These are phyloP conservation scores for Lycaon pictus DNA, from an alignment of 2,113 vertebrate genomes.

Conservation along the genomic window DNA sequence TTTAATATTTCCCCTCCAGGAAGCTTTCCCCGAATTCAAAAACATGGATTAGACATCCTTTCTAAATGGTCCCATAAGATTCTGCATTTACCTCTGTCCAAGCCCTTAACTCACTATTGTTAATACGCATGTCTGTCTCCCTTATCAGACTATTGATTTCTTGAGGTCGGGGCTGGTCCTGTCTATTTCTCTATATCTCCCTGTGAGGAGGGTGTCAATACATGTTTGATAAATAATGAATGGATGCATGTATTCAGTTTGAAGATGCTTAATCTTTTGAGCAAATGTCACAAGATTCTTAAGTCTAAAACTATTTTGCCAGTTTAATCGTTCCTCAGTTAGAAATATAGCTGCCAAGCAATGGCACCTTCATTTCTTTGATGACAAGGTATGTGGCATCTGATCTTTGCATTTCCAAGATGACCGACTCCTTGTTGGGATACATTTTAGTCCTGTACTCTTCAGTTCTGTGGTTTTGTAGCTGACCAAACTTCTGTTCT, in stretches of 20 bases:
- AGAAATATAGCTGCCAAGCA: not conserved
- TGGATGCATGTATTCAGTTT: not conserved
- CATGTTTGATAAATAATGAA: constrained; percentile 2
- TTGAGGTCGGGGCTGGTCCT: not conserved
- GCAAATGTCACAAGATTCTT: not conserved
- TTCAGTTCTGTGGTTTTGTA: not conserved
- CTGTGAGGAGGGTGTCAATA: not conserved
- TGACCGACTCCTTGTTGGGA: fast-evolving
- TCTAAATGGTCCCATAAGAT: not conserved
- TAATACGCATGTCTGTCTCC: not conserved
- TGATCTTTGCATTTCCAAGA: not conserved
- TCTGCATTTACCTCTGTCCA: not conserved
- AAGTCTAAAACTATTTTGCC: not conserved
- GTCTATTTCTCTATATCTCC: not conserved
- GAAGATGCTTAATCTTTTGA: not conserved
- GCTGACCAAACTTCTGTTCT: not conserved
- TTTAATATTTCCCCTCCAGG: not conserved
- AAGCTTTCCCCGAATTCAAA: not conserved
- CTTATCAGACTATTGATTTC: not conserved
- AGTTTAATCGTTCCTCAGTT: not conserved
- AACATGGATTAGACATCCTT: not conserved
- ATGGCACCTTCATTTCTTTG: not conserved
- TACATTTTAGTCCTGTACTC: not conserved
- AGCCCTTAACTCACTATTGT: not conserved
- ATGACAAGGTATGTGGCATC: not conserved